Percentiles rank a stretch among this genome's conserved stretches.
These are phyloP conservation scores for Xerus inauris DNA, from an alignment of 2,113 vertebrate species.

Conservation along the genomic window DNA sequence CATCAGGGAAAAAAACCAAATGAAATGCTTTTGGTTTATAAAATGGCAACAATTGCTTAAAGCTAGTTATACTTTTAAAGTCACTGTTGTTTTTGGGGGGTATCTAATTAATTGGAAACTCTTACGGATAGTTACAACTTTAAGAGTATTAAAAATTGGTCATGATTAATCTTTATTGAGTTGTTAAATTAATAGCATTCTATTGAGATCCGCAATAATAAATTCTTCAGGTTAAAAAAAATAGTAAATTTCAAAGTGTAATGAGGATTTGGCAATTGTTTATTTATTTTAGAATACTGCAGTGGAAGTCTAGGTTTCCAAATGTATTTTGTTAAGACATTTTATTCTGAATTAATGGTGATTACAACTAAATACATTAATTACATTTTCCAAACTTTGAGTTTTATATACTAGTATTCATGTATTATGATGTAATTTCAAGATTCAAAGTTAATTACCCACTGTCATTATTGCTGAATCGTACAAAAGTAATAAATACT, in stretches of 20 bases:
- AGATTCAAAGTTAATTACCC: neutral
- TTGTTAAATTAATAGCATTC: conserved; percentile 51
- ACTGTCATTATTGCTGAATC: neutral
- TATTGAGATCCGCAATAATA: conserved; percentile 9
- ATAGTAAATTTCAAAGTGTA: conserved; percentile 6
- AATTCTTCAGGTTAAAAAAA: conserved; percentile 49
- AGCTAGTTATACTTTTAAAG: neutral
- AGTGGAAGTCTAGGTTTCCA: neutral
- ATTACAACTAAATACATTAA: conserved; percentile 36
- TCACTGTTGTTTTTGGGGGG: neutral
- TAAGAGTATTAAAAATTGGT: conserved; percentile 49
- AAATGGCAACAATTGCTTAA: conserved; percentile 43
- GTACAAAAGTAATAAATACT: neutral
- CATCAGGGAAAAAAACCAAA: conserved; percentile 39
- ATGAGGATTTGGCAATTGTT: neutral
- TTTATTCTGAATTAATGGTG: neutral
- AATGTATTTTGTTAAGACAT: neutral
- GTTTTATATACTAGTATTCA: neutral
- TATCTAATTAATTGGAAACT: conserved; percentile 38
- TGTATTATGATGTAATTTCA: neutral
- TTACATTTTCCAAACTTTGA: neutral
- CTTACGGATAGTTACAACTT: conserved; percentile 11
- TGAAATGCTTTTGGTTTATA: neutral
- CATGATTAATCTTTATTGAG: neutral
- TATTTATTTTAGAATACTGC: conserved; percentile 39